Conservation (phyloP, 2,113 vertebrate species). For the Bos javanicus region DNA sequence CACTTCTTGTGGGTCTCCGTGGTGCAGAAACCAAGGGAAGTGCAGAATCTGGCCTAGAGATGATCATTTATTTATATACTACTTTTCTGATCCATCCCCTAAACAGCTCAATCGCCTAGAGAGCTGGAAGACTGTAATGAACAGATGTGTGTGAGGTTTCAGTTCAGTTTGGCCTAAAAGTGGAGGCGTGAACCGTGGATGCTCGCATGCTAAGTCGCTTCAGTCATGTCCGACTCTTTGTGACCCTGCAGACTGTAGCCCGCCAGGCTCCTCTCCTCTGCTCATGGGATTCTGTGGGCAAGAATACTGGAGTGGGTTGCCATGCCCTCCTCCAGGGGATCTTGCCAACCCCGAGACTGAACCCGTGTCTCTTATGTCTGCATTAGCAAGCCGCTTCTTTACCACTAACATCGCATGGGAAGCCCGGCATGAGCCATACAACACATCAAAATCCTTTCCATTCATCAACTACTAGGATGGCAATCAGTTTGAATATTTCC, state of each 20-base stretch:
- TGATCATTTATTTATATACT: not conserved
- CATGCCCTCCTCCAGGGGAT: not conserved
- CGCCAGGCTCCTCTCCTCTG: not conserved
- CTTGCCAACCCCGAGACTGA: not conserved
- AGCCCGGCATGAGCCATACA: not conserved
- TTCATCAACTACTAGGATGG: not conserved
- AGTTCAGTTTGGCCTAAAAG: not conserved
- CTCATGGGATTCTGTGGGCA: not conserved
- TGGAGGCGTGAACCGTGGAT: not conserved
- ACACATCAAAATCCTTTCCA: not conserved
- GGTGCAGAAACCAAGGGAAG: accelerated
- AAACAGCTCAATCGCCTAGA: not conserved
- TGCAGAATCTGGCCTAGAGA: not conserved
- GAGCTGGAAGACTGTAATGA: not conserved
- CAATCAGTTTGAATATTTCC: not conserved
- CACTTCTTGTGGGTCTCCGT: not conserved
- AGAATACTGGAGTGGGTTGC: not conserved
- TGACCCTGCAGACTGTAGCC: not conserved
- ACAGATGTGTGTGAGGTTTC: not conserved
- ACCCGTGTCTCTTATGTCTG: not conserved
- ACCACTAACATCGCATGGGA: not conserved
- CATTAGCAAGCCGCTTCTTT: not conserved
- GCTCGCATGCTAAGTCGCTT: not conserved
- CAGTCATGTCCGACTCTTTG: not conserved
- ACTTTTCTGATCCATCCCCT: not conserved